Conservation (phyloP, 2,888 invertebrate genomes). For the Cyrtodaria siliqua region DNA sequence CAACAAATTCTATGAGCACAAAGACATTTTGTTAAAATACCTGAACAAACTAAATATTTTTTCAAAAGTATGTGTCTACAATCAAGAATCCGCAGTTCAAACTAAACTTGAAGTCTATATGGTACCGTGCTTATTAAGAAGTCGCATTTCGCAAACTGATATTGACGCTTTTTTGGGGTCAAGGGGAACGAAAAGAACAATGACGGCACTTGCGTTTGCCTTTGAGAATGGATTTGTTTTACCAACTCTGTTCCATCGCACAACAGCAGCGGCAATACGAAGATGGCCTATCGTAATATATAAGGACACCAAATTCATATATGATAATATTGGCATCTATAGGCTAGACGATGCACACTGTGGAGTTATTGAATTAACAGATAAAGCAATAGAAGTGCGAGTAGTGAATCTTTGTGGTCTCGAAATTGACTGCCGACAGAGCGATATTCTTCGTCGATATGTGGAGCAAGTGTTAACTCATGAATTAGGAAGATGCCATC, state of each 20-base stretch:
- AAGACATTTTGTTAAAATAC: conserved; percentile 15
- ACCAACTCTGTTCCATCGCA: conserved; percentile 24
- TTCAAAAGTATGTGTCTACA: conserved; percentile 11
- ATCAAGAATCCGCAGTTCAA: background rate
- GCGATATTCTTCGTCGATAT: conserved; percentile 12
- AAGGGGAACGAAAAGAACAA: too few species aligned
- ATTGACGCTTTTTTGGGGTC: too few species aligned
- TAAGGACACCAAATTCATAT: conserved; percentile 7
- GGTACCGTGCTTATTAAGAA: conserved; percentile 22
- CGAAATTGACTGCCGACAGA: background rate
- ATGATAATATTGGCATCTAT: conserved; percentile 7
- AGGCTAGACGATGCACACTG: conserved; percentile 22
- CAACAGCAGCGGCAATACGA: conserved; percentile 25
- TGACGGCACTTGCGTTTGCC: background rate
- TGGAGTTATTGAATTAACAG: conserved; percentile 20
- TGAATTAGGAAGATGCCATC: background rate
- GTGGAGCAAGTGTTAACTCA: conserved; percentile 9
- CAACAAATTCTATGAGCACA: conserved; percentile 22
- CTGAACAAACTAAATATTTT: conserved; percentile 22
- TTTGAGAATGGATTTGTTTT: conserved; percentile 12
- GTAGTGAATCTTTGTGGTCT: background rate
- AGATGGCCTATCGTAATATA: conserved; percentile 24
- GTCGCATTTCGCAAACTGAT: too few species aligned
- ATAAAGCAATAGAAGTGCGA: conserved; percentile 11
- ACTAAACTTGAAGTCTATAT: conserved; percentile 16